These are phyloP conservation scores for Drosophila rubida DNA, from an alignment of 2,888 invertebrate genomes.

Conservation along the genomic window DNA sequence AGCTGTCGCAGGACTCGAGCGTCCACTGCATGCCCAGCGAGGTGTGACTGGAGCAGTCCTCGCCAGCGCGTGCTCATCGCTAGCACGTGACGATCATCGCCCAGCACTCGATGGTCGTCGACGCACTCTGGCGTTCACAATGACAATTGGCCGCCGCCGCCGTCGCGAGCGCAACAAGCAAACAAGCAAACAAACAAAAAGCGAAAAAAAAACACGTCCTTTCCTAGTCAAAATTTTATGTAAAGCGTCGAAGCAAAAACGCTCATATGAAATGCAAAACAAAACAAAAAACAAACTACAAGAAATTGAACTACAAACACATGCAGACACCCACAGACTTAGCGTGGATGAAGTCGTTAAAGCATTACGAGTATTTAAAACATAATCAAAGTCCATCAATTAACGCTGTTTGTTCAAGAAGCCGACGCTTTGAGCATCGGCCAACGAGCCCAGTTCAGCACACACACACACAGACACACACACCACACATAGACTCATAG, in stretches of 20 bases:
- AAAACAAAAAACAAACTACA: slow-evolving; percentile 2
- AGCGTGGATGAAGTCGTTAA: slow-evolving; percentile 30
- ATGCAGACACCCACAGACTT: slow-evolving; percentile 8
- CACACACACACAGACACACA: slow-evolving; percentile 17
- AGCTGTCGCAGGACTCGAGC: slow-evolving; percentile 94
- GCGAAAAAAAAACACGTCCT: slow-evolving; percentile 63
- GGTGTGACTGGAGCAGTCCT: slow-evolving; percentile 86
- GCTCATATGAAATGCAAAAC: slow-evolving; percentile 50
- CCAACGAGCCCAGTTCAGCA: slow-evolving; percentile 42
- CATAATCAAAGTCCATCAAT: slow-evolving; percentile 32
- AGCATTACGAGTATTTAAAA: slow-evolving; percentile 21
- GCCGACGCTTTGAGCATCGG: slow-evolving; percentile 28
- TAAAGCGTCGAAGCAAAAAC: slow-evolving; percentile 35
- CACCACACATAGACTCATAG: slow-evolving; percentile 26
- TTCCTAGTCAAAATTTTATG: slow-evolving; percentile 84
- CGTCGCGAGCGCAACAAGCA: slow-evolving; percentile 11
- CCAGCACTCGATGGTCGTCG: slow-evolving; percentile 7
- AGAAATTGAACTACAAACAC: slow-evolving; percentile 9
- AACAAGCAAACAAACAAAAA: too few relatives aligned
- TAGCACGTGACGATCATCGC: neutral
- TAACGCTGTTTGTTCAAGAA: slow-evolving; percentile 11
- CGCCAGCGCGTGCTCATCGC: slow-evolving; percentile 73
- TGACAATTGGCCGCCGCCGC: slow-evolving; percentile 2
- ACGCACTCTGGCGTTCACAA: neutral
- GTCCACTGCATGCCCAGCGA: slow-evolving; percentile 94